phyloP scores from a whole-genome alignment of 2,113 vertebrate genomes.

The Peromyscus maniculatus region DNA sequence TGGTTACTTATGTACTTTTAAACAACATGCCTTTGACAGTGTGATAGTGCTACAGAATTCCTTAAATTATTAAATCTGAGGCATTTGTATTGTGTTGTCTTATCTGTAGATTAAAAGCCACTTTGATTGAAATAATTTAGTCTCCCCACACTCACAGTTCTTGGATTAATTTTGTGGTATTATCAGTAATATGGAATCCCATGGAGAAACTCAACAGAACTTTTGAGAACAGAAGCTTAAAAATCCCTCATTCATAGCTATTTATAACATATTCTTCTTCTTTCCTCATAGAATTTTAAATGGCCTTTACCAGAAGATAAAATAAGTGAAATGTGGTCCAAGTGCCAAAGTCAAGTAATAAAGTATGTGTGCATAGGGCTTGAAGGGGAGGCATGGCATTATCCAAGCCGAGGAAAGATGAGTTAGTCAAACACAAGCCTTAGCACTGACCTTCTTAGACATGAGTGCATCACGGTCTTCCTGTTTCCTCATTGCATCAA shows the following conservation, averaged over 20 bases:
- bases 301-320: slow-evolving; percentile 60
- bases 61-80: neutral
- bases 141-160: neutral
- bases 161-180: slow-evolving; percentile 38
- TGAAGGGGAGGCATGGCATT: neutral
- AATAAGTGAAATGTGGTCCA: slow-evolving; percentile 47
- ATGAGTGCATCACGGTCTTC: neutral
- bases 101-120: neutral
- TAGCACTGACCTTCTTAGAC: slow-evolving; percentile 36
- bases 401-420: slow-evolving; percentile 32
- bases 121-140: neutral
- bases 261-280: neutral
- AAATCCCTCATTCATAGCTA: slow-evolving; percentile 10
- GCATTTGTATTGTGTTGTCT: neutral
- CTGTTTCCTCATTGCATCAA: slow-evolving; percentile 1
- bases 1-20: slow-evolving; percentile 20
- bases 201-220: neutral
- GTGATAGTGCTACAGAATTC: neutral
- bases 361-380: slow-evolving; percentile 3
- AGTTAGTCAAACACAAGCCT: slow-evolving; percentile 39
- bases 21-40: neutral
- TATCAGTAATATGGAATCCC: neutral
- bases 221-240: neutral
- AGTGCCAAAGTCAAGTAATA: slow-evolving; percentile 20
- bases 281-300: slow-evolving; percentile 63